A percentile compares a stretch with the other conserved stretches of the same genome.
Conservation (phyloP, 2,888 invertebrate species). For the Anticlea derivata region DNA sequence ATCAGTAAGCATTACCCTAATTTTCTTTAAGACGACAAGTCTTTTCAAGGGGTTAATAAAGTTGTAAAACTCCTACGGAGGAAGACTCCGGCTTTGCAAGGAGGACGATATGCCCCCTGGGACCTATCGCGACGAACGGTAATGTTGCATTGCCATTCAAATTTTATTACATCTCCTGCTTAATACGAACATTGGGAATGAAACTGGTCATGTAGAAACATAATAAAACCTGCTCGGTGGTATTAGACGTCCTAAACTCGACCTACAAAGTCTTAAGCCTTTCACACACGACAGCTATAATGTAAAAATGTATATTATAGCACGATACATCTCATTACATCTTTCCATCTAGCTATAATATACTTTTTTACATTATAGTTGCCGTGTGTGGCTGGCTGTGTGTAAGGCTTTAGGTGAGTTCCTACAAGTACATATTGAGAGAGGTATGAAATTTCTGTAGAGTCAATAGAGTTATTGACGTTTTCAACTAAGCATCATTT, state of each 20-base stretch:
- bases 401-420: too few relatives aligned
- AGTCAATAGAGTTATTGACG: too few relatives aligned
- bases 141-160: slow-evolving; percentile 50
- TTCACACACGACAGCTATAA: too few relatives aligned
- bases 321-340: too few relatives aligned
- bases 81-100: slow-evolving; percentile 24
- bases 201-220: slow-evolving; percentile 8
- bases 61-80: slow-evolving; percentile 19
- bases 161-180: slow-evolving; percentile 52
- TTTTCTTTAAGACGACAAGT: slow-evolving; percentile 4
- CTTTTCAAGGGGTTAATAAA: slow-evolving; percentile 17
- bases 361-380: too few relatives aligned
- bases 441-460: too few relatives aligned
- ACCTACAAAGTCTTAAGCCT: too few relatives aligned
- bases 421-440: too few relatives aligned
- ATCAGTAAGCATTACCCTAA: neutral
- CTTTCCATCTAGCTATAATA: too few relatives aligned
- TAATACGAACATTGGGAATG: slow-evolving; percentile 46
- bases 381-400: too few relatives aligned
- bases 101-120: slow-evolving; percentile 39
- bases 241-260: neutral
- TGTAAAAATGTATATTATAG: too few relatives aligned
- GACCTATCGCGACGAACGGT: slow-evolving; percentile 44
- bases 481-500: too few relatives aligned
- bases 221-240: slow-evolving; percentile 1